phyloP scores from a whole-genome alignment of 2,888 invertebrate species.

The Punctoribates punctum region DNA sequence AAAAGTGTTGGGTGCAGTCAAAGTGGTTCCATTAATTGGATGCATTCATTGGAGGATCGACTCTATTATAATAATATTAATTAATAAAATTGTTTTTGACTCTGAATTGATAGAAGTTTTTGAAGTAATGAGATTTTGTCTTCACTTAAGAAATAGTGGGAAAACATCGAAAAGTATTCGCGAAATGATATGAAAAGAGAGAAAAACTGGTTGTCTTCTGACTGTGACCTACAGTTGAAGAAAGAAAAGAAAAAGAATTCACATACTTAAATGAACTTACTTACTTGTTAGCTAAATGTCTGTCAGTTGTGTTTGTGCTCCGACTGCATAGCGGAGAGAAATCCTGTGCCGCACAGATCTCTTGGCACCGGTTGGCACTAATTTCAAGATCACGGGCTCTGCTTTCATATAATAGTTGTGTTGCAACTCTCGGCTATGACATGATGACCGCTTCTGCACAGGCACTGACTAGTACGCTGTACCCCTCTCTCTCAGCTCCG shows the following conservation, averaged over 20 bases:
- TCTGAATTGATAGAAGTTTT: no score
- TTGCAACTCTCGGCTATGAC: not conserved
- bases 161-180: not conserved
- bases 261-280: no score
- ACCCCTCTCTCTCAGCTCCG: not conserved
- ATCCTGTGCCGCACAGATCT: conserved; percentile 18
- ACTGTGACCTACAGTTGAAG: conserved; percentile 16
- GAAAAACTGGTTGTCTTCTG: conserved; percentile 5
- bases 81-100: not conserved
- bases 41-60: no score
- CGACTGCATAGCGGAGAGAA: conserved; percentile 6
- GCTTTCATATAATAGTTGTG: conserved; percentile 4
- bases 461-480: conserved; percentile 12
- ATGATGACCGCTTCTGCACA: conserved; percentile 13
- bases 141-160: not conserved
- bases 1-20: no score
- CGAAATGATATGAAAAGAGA: not conserved
- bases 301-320: conserved; percentile 9
- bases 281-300: no score
- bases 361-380: conserved; percentile 31
- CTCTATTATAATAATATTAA: not conserved
- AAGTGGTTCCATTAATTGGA: no score
- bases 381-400: conserved; percentile 30
- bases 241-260: conserved; percentile 10
- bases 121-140: not conserved